A percentile compares a stretch with the other conserved stretches of the same genome.
Evolutionary conservation across 2,113 vertebrate species (phyloP).

Genomic region (Pardalotus punctatus): DNA sequence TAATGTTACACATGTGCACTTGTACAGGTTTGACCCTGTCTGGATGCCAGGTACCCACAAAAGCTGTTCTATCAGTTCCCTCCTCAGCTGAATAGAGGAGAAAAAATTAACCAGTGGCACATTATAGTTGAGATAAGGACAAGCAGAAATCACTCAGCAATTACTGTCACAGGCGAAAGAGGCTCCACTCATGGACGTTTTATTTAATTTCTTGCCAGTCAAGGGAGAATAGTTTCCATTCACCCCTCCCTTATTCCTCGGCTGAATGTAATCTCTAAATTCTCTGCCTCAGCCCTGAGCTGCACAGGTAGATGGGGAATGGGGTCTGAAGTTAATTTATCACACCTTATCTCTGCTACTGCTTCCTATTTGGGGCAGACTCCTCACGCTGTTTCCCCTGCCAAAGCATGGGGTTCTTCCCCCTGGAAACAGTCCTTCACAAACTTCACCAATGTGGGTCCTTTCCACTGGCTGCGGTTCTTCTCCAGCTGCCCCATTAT

Average conservation of each 20-base stretch:
- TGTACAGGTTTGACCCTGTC: neutral
- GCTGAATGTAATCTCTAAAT: neutral
- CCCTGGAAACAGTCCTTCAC: neutral
- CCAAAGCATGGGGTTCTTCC: neutral
- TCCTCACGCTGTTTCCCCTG: neutral
- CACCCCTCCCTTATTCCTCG: neutral
- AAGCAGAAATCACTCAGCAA: neutral
- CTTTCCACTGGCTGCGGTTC: neutral
- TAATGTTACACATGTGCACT: neutral
- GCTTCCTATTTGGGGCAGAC: neutral
- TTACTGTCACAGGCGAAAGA: neutral
- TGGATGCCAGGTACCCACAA: accelerated
- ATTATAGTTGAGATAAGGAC: neutral
- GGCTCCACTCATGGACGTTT: neutral
- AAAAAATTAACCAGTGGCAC: neutral
- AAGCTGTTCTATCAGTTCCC: neutral
- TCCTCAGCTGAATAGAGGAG: neutral
- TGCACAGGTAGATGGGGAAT: neutral
- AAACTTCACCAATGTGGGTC: neutral
- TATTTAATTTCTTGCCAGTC: neutral
- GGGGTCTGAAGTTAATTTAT: neutral
- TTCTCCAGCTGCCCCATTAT: neutral
- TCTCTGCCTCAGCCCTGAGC: neutral
- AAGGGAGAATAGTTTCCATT: neutral
- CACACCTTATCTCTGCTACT: neutral